phyloP scores from a whole-genome alignment of 2,888 invertebrate genomes.

The Metalampra italica region DNA sequence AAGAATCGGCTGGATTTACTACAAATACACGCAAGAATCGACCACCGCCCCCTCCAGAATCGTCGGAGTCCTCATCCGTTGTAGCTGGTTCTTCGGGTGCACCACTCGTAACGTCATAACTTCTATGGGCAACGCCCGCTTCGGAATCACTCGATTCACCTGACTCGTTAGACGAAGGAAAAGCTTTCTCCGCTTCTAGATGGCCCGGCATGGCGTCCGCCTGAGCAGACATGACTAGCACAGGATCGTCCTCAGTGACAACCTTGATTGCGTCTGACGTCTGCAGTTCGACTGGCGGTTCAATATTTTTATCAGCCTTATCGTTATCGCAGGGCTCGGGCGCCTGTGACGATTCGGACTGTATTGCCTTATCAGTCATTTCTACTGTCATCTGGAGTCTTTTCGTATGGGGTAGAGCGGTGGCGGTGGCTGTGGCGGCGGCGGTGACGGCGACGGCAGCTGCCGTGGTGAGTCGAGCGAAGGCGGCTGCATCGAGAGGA shows the following conservation, averaged over 20 bases:
- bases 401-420: constrained; percentile 46
- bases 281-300: constrained; percentile 52
- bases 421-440: constrained; percentile 60
- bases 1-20: constrained; percentile 81
- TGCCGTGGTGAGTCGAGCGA: constrained; percentile 66
- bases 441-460: constrained; percentile 70
- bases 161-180: constrained; percentile 74
- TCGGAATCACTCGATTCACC: constrained; percentile 67
- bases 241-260: constrained; percentile 57
- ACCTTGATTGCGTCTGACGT: constrained; percentile 63
- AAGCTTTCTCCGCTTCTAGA: constrained; percentile 75
- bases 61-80: constrained; percentile 69
- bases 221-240: constrained; percentile 45
- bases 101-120: constrained; percentile 66
- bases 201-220: constrained; percentile 65
- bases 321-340: constrained; percentile 57
- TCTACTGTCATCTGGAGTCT: constrained; percentile 63
- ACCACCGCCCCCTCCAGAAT: constrained; percentile 77
- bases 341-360: constrained; percentile 54
- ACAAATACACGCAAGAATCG: constrained; percentile 83
- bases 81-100: constrained; percentile 71
- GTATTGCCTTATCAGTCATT: constrained; percentile 66
- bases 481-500: constrained; percentile 66
- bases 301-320: constrained; percentile 57
- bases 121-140: constrained; percentile 57